Evolutionary conservation across 1,140 invertebrate species (phyloP), one percentile per base, ranked within the genome.

Genomic region (Pissodes strobi): DNA sequence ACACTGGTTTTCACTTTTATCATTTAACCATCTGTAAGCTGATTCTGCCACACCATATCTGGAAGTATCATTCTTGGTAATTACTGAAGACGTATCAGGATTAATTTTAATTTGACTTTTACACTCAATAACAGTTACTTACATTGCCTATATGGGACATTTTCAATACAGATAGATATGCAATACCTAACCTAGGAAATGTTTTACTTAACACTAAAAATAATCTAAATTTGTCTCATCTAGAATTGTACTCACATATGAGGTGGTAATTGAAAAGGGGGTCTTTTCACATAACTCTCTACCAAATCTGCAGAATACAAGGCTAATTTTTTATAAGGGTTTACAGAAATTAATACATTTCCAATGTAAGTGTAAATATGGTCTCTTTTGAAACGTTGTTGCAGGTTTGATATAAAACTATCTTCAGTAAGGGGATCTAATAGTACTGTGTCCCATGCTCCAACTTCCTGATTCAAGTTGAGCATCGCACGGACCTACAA

Each of bases 181-280:
- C 25, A 3, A 27, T 3, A 27, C 3, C 25, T 18, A 37, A 57
- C n/a, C 19, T 27, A 27, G 25, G 9, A 27, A 27, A 5, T 27
- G 3, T 9, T 9, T 27, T 9, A 27, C 25, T 27, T 5, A 27
- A 27, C 3, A 27, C 9, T 27, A 5, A 27, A 27, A 27, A 27
- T 27, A 65, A n/a, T n/a, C n/a, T n/a, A n/a, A n/a, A n/a, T n/a
- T n/a, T n/a, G n/a, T n/a, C n/a, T n/a, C n/a, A n/a, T n/a, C n/a
- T n/a, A n/a, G n/a, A n/a, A n/a, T n/a, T n/a, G n/a, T 72, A 84
- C 87, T 85, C 81, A 94, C 92, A 95, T 88, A 77, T 96, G 94
- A 18, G 94, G 93, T 39, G 93, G 93, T 69, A 95, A 82, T 77
- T 94, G 88, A 75, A 91, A 91, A 37, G 93, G 88, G 69, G 88